These are phyloP conservation scores for Protomyctophum bolini DNA, from an alignment of 2,113 vertebrate species.

Conservation along the genomic window DNA sequence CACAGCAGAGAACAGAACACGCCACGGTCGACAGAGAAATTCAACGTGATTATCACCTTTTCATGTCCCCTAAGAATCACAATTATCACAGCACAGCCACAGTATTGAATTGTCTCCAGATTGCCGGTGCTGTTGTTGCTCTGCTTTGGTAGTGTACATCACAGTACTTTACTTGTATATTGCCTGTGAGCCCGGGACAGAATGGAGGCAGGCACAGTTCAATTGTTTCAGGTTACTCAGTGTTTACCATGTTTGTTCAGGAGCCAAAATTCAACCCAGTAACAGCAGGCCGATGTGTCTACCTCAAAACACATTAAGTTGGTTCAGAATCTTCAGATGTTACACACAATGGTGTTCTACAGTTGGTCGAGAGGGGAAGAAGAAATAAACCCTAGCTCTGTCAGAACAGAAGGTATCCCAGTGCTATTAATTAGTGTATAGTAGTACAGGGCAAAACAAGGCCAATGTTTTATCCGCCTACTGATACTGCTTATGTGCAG, in stretches of 20 bases:
- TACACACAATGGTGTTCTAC: constrained; percentile 32
- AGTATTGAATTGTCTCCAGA: neutral
- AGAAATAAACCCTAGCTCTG: constrained; percentile 31
- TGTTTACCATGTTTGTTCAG: constrained; percentile 63
- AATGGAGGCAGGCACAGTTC: neutral
- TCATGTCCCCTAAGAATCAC: neutral
- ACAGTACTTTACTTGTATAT: constrained; percentile 2
- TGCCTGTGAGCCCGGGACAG: neutral
- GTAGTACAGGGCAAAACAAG: constrained; percentile 51
- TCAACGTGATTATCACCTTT: neutral
- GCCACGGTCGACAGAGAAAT: too few species aligned
- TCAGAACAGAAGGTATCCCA: constrained; percentile 68
- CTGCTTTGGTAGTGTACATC: neutral
- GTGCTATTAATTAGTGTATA: constrained; percentile 74
- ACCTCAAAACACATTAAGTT: constrained; percentile 69
- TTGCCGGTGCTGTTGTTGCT: neutral
- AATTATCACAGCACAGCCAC: neutral
- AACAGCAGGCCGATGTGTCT: constrained; percentile 8
- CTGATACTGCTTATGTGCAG: constrained; percentile 35
- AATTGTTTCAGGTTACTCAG: constrained; percentile 9
- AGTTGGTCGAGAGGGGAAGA: constrained; percentile 11
- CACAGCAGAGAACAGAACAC: too few species aligned
- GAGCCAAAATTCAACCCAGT: constrained; percentile 39
- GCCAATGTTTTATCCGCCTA: constrained; percentile 54
- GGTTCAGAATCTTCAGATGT: constrained; percentile 66